A percentile compares a stretch with the other conserved stretches of the same genome.
Evolutionary conservation across 2,888 invertebrate species (phyloP).

Genomic region (Rhagonycha lutea): DNA sequence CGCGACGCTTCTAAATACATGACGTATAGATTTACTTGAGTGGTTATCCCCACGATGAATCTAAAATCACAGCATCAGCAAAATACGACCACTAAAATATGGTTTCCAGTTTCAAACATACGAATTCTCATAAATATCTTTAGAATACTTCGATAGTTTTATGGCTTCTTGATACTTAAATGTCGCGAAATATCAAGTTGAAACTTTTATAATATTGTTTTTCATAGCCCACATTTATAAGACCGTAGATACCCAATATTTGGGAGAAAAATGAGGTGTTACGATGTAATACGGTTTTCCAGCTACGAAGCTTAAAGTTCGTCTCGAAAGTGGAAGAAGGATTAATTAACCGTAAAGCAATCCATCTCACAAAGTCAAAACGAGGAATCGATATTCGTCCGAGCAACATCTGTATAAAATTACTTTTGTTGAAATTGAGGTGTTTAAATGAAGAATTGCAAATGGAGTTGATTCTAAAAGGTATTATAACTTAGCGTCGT

Average conservation of each 20-base stretch:
- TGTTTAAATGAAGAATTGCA: conserved; percentile 4
- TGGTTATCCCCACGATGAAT: conserved; percentile 26
- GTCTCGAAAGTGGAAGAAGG: too few relatives aligned
- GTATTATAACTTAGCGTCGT: conserved; percentile 4
- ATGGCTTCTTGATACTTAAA: conserved; percentile 6
- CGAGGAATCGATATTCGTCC: neutral
- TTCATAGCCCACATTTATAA: neutral
- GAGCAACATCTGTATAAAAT: neutral
- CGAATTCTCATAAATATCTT: conserved; percentile 12
- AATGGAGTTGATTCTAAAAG: conserved; percentile 3
- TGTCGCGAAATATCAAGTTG: neutral
- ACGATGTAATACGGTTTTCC: too few relatives aligned
- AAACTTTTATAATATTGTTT: neutral
- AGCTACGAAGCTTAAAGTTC: too few relatives aligned
- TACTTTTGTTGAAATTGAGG: neutral
- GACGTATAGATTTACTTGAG: conserved; percentile 29
- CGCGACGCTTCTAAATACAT: conserved; percentile 32
- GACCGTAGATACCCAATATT: neutral
- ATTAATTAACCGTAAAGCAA: too few relatives aligned
- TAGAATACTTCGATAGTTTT: conserved; percentile 6
- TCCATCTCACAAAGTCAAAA: too few relatives aligned
- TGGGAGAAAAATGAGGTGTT: neutral
- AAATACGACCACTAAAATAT: conserved; percentile 12
- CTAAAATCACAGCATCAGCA: conserved; percentile 25
- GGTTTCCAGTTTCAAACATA: conserved; percentile 11